A percentile compares a stretch with the other conserved stretches of the same genome.
Evolutionary conservation across 2,113 vertebrate genomes (phyloP).

Genomic region (Psammodynastes pulverulentus): DNA sequence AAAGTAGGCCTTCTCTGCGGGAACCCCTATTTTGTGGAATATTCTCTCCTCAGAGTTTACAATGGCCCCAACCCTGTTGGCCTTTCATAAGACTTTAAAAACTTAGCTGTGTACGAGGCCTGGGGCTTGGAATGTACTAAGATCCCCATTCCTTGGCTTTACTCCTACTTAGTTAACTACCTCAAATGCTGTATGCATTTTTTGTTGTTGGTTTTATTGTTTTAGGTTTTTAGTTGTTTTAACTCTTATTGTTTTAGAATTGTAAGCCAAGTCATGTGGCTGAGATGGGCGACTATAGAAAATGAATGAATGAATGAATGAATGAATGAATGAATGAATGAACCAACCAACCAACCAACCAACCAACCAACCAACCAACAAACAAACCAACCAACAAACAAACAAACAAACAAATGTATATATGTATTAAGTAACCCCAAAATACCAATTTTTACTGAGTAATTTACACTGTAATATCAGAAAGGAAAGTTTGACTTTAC

Average conservation of each 20-base stretch:
- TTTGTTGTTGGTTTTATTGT: not conserved
- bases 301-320: not conserved
- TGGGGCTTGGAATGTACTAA: not conserved
- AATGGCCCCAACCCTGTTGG: not conserved
- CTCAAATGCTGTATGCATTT: not conserved
- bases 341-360: too few relatives aligned
- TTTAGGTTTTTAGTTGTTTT: not conserved
- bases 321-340: not conserved
- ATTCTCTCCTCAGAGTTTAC: not conserved
- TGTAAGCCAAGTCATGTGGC: not conserved
- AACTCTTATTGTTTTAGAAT: not conserved
- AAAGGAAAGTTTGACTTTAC: slow-evolving; percentile 67
- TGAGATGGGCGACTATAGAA: not conserved
- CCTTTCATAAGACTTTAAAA: not conserved
- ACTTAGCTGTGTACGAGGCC: not conserved
- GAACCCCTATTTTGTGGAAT: not conserved
- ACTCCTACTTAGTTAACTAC: not conserved
- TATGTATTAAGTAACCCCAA: not conserved
- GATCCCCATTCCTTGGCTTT: not conserved
- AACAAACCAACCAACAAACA: too few relatives aligned
- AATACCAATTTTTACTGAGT: not conserved
- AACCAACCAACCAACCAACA: too few relatives aligned
- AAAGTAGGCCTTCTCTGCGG: not conserved
- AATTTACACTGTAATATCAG: not conserved
- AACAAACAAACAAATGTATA: not conserved